Evolutionary conservation across 1,140 invertebrate genomes (phyloP).

Genomic region (Liolophura sinensis): DNA sequence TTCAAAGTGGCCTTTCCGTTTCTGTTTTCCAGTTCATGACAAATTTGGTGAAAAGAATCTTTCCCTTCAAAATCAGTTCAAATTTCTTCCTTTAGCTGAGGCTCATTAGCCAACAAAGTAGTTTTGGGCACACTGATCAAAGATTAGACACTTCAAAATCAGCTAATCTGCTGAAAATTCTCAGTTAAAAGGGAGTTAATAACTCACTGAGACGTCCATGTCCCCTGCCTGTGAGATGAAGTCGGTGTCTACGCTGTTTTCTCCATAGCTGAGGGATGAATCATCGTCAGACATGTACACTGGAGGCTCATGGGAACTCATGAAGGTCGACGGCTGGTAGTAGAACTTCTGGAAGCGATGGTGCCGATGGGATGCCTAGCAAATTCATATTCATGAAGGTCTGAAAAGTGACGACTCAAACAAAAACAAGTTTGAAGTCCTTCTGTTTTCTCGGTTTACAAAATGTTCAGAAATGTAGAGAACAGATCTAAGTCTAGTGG

Average conservation of each 20-base stretch:
- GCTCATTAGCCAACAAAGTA: too few relatives aligned
- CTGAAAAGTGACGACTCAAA: neutral
- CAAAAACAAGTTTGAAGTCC: slow-evolving; percentile 2
- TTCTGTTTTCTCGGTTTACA: neutral
- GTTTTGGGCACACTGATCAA: too few relatives aligned
- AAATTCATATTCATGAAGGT: neutral
- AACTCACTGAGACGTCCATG: slow-evolving; percentile 24
- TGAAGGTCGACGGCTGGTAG: slow-evolving; percentile 72
- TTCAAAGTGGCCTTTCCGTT: too few relatives aligned
- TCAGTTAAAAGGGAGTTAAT: neutral
- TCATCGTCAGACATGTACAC: slow-evolving; percentile 61
- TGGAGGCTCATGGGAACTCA: slow-evolving; percentile 72
- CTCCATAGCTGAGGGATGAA: slow-evolving; percentile 25
- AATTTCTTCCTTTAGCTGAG: too few relatives aligned
- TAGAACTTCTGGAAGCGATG: slow-evolving; percentile 40
- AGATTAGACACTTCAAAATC: too few relatives aligned
- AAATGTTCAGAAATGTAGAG: neutral
- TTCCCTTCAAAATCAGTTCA: too few relatives aligned
- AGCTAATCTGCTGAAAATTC: slow-evolving; percentile 16
- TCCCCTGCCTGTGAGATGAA: slow-evolving; percentile 3
- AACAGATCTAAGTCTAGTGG: too few relatives aligned
- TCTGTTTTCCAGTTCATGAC: too few relatives aligned
- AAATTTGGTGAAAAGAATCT: too few relatives aligned
- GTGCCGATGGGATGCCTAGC: slow-evolving; percentile 32
- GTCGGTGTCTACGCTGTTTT: slow-evolving; percentile 27